Base-by-base conservation (phyloP, 2,888 invertebrate genomes). In the Hydriomena furcata region DNA sequence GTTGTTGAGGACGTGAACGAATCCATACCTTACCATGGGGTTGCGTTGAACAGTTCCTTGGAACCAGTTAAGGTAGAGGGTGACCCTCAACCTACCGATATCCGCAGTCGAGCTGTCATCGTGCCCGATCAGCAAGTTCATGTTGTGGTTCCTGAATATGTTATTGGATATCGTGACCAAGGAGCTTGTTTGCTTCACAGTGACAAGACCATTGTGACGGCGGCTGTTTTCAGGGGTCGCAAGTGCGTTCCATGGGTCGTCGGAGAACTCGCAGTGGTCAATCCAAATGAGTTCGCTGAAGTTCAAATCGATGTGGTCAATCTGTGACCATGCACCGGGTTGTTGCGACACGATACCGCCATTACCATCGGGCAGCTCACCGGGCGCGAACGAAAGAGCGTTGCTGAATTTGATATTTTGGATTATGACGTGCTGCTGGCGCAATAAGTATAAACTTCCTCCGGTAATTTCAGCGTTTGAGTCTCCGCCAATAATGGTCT, bases 31-130 rank as follows among this genome's bases (percentile, higher is more conserved):
- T 10, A 54, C 46, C 46, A 37, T 46, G 1, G 54, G 54, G 34
- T 43, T 50, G 11, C 54, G 46, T 17, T 54, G 54, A 7, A 5
- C 5, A 7, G 42, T 38, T 5, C 45, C 54, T 11, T 25, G 37
- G 46, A 50, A 54, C 50, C 50, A 50, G 46, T 54, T 54, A 6
- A 38, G 46, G 35, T 50, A 50, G n/a, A 54, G 0, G n/a, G 50
- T 46, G 4, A 35, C 21, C 11, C 21, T 42, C 7, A 54, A 23
- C 23, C 46, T 50, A 0, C 50, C 50, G 7, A 5, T 43, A 13
- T 54, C 54, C 7, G n/a, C 12, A 5, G 25, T 17, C 7, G 5
- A 20, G 2, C 13, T 11, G 23, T 54, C 54, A 6, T 38, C 21
- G 35, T 43, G 34, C 6, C 54, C 54, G 20, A 54, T 43, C n/a